A percentile compares a stretch with the other conserved stretches of the same genome.
Evolutionary conservation across 2,797 vertebrate genomes (phyloP).

Genomic region (Tinamus major): DNA sequence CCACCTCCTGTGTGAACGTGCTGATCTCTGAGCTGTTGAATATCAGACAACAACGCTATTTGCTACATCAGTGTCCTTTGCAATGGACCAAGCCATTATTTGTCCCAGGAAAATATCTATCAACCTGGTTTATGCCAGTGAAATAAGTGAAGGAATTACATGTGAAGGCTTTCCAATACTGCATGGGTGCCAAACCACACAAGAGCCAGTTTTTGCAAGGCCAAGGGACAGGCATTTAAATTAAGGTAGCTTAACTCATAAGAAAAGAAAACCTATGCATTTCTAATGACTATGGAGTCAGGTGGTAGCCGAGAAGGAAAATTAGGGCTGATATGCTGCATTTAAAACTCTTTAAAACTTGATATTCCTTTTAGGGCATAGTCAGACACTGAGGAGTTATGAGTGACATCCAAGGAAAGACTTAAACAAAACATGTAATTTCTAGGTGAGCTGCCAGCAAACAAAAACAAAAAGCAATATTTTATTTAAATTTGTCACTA

Average conservation of each 20-base stretch:
- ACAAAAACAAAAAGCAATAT: not conserved
- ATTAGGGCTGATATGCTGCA: not conserved
- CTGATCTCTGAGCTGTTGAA: not conserved
- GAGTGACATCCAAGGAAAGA: not conserved
- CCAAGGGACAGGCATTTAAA: rapidly evolving
- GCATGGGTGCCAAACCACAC: not conserved
- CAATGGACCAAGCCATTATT: not conserved
- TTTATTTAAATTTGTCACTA: slow-evolving; percentile 47
- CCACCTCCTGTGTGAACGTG: not conserved
- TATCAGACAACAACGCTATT: not conserved
- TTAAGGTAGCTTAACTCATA: slow-evolving; percentile 8
- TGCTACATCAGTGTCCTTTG: not conserved
- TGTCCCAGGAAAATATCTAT: not conserved
- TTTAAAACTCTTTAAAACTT: not conserved
- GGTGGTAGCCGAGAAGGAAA: not conserved
- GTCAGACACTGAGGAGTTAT: not conserved
- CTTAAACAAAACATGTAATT: not conserved
- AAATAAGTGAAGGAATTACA: not conserved
- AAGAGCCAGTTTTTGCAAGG: not conserved
- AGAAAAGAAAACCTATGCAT: slow-evolving; percentile 25
- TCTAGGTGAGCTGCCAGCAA: not conserved
- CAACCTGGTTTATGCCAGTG: not conserved
- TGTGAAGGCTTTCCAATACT: not conserved
- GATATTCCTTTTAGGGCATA: not conserved
- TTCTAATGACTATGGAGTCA: slow-evolving; percentile 22